These are phyloP conservation scores for Rhynchotus rufescens DNA, from an alignment of 2,797 vertebrate genomes.

Conservation along the genomic window DNA sequence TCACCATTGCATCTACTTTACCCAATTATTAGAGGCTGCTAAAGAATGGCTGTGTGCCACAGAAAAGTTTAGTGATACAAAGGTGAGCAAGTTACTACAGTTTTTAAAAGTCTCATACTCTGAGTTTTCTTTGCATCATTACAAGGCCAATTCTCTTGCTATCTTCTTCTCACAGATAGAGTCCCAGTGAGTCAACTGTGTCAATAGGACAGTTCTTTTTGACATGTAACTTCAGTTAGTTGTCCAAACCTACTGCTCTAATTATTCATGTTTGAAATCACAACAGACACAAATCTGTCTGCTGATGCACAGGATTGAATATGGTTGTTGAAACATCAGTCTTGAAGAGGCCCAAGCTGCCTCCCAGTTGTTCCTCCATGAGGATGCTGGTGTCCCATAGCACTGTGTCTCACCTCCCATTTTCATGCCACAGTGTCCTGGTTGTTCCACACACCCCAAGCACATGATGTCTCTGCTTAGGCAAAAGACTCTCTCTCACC, in stretches of 20 bases:
- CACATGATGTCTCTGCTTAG: not conserved
- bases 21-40: not conserved
- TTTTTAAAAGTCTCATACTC: not conserved
- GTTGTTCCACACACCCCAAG: not conserved
- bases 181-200: not conserved
- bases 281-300: too few species aligned
- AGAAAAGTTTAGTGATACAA: not conserved
- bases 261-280: not conserved
- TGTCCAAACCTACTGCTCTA: not conserved
- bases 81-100: not conserved
- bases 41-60: not conserved
- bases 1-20: not conserved
- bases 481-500: not conserved
- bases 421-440: not conserved
- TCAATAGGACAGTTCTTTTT: not conserved
- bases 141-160: not conserved
- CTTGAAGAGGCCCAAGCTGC: rapidly evolving
- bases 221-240: not conserved
- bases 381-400: not conserved
- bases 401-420: not conserved
- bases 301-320: not conserved
- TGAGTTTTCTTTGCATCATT: not conserved
- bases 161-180: not conserved
- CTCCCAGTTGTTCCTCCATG: not conserved
- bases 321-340: not conserved